Base-by-base conservation (phyloP, 2,113 vertebrate genomes). In the Seriola quinqueradiata region DNA sequence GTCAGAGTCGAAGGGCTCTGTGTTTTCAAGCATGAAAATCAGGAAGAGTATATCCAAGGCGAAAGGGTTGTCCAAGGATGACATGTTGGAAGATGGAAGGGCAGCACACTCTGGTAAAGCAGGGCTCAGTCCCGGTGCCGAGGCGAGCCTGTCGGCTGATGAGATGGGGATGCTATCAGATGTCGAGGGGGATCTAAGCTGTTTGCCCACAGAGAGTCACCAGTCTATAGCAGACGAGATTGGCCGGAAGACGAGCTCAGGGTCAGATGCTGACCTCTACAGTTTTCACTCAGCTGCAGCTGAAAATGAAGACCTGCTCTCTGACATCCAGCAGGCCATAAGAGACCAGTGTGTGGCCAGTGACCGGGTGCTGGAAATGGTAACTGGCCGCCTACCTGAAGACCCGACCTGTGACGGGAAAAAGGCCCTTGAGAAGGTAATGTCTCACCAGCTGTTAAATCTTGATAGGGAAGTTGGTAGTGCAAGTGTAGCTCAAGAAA, bases 281-380 rank as follows among this genome's bases (percentile, higher is more conserved):
- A 99, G 98, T 94, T 99, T 97, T 90, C 97, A 99, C 91, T 99
- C 98, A 6, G 97, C 96, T 0, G 81, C 96, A 0, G 91, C 96
- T 5, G 98, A 99, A 88, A 96, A 95, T 81, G 97, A 98, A 82
- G 97, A 99, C 89, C 94, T 99, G 89, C 95, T 98, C 34, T 96
- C 95, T 60, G 97, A 99, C 87, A 97, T 99, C 88, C 97, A 99
- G 95, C 96, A 96, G 93, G 96, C 96, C 70, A 96, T 99, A 70
- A 94, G 91, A 77, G 93, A 96, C 87, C 96, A 98, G 78, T 95
- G 95, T 84, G 92, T 83, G 70, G 83, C 87, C 75, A 91, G 87
- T 82, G 90, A 89, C 11, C n/a, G 10, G 17, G 73, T 50, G 1
- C 46, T 81, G 48, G 75, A 78, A 85, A 89, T 85, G 79, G 86